Evolutionary conservation across 2,888 invertebrate genomes (phyloP), one percentile per base, ranked within the genome.

Genomic region (Hirtodrosophila histrioides): DNA sequence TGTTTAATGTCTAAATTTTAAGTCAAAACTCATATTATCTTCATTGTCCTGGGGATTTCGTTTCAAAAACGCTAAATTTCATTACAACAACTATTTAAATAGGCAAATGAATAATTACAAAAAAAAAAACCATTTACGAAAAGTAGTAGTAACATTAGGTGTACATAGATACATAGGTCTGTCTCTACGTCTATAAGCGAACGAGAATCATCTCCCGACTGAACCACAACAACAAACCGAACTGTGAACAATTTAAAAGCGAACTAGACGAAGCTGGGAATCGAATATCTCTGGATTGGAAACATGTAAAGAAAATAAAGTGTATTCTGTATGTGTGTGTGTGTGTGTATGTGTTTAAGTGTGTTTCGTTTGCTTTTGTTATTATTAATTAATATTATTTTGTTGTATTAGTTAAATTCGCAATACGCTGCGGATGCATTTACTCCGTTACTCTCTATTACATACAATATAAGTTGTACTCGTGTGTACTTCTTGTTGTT

Each of bases 1-100:
- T 78, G 79, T 79, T 78, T 75, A 51, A 75, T 75, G 73, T 76
- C 73, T 79, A 78, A 78, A 76, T 74, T 70, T 76, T 82, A 85
- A 85, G 85, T 82, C 82, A 81, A 81, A 81, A 85, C 85, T 85
- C 85, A 81, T 82, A 66, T 71, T 76, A 61, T 78, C 65, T 77
- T 77, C 68, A 72, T 77, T 83, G 69, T 74, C 75, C 67, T 68
- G 69, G 68, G 53, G 66, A 58, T 55, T 51, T 65, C 80, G 84
- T 84, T 84, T 84, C 72, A 83, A 73, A 84, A 86, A 84, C 84
- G 80, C 63, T 73, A 54, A 74, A 72, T 77, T 81, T 74, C 63
- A 83, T 73, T 83, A 86, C 83, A 84, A 85, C 79, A 83, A 80
- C 76, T 78, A 78, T 66, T 62, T 69, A 61, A 81, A 81, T 67